Percentiles rank a stretch among this genome's conserved stretches.
phyloP scores from a whole-genome alignment of 2,113 vertebrate species.

The Chaetura pelagica region DNA sequence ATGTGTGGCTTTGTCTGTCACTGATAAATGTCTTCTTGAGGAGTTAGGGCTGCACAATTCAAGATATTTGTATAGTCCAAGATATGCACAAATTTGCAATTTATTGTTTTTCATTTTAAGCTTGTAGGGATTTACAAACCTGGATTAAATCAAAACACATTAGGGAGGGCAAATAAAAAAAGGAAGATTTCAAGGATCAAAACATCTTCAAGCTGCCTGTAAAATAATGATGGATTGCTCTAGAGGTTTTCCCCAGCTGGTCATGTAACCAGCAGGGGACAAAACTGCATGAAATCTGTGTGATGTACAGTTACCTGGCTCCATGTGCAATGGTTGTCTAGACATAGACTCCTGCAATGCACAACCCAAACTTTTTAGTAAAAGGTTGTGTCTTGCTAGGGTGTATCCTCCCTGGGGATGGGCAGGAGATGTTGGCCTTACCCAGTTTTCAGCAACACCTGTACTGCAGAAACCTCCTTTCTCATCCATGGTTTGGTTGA shows the following conservation, averaged over 20 bases:
- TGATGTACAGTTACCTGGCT: neutral
- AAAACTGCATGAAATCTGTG: neutral
- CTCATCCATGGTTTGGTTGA: neutral
- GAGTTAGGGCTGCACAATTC: neutral
- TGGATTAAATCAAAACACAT: neutral
- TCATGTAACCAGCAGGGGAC: neutral
- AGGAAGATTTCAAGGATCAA: neutral
- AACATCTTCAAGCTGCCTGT: neutral
- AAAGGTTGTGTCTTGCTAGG: neutral
- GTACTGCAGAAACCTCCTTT: neutral
- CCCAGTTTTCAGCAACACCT: neutral
- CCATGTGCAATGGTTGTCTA: no score
- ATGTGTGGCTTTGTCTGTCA: neutral
- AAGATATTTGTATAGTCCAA: neutral
- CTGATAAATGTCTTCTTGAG: neutral
- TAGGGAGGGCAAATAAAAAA: neutral
- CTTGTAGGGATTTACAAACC: neutral
- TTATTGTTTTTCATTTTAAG: neutral
- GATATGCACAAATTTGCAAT: neutral
- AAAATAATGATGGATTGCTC: neutral
- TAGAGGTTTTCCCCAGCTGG: neutral
- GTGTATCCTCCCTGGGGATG: neutral
- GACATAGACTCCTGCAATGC: neutral
- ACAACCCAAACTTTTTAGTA: neutral
- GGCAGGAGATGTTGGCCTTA: neutral